Evolutionary conservation across 1,140 invertebrate species (phyloP).

Genomic region (Vanessa tameamea): DNA sequence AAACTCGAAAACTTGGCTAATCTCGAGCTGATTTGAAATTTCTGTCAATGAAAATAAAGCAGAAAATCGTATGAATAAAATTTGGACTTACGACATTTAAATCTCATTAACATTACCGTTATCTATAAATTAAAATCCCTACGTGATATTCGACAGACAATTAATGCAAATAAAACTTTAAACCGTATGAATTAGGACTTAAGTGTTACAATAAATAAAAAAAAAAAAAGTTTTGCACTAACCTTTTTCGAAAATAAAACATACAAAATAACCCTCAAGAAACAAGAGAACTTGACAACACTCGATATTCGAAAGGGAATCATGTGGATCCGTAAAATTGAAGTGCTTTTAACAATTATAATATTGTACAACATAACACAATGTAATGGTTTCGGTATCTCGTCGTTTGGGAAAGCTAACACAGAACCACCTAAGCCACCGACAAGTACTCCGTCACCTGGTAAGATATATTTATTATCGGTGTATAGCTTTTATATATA

Average conservation of each 20-base stretch:
- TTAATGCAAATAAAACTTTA: too few species aligned
- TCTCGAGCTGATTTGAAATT: too few species aligned
- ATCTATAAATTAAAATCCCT: too few species aligned
- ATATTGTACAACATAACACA: conserved; percentile 49
- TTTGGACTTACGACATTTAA: too few species aligned
- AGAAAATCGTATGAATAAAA: too few species aligned
- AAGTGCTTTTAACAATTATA: conserved; percentile 39
- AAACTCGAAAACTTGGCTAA: too few species aligned
- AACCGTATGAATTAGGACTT: not conserved
- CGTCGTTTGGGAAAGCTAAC: conserved; percentile 68
- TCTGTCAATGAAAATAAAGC: too few species aligned
- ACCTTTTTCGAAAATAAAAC: conserved; percentile 8
- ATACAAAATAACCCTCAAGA: conserved; percentile 22
- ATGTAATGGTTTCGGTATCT: conserved; percentile 60
- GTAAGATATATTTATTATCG: conserved; percentile 51
- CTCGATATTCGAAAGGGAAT: conserved; percentile 2
- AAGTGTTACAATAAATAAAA: not conserved
- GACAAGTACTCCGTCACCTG: conserved; percentile 63
- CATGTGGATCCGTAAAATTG: conserved; percentile 27
- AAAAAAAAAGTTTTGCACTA: conserved; percentile 3
- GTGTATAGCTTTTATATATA: not conserved
- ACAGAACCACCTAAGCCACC: conserved; percentile 66
- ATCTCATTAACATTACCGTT: too few species aligned
- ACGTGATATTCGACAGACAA: too few species aligned
- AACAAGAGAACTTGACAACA: conserved; percentile 26